Evolutionary conservation across 2,797 vertebrate species (phyloP), one percentile per base, ranked within the genome.

Genomic region (Buceros bicornis): DNA sequence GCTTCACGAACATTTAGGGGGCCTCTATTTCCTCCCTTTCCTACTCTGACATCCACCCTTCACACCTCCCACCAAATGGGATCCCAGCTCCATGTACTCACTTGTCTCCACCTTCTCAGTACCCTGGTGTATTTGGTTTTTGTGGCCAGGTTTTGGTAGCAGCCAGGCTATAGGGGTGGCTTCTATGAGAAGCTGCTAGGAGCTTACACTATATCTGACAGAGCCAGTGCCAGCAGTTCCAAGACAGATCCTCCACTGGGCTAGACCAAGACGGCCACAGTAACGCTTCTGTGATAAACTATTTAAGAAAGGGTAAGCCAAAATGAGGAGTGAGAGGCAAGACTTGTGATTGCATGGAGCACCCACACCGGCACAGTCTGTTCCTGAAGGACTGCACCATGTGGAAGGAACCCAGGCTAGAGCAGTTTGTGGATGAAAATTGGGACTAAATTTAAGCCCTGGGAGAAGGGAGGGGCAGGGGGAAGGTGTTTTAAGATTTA

Each of bases 1-100:
- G 29, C 1, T 80, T 64, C 45, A 53, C 0, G 0, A 5, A 61
- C 8, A 18, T 11, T 43, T 48, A 53, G 4, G 12, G 6, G 21
- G 2, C 13, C 12, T 61, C 16, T 66, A 2, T 76, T 73, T 42
- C 17, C 3, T 2, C 2, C 1, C 2, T 77, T 61, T 65, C n/a
- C 11, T 58, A 20, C 21, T 10, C 24, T 25, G 54, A 66, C 4
- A 29, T 2, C 4, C 19, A 8, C 2, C 21, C 4, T 58, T 90
- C 60, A 50, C 3, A 5, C 61, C 3, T 70, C 18, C 31, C 8
- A 19, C 20, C 25, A 86, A 33, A 56, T 3, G 64, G 15, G 22
- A 78, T 48, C 9, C 10, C 42, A 80, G 8, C 15, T 92, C 29
- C 1, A 9, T 20, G 24, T 56, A 25, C 15, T 73, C 3, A 8